Percentiles rank a stretch among this genome's conserved stretches.
Evolutionary conservation across 92 coral and sea anemone genomes (phyloP).

Genomic region (Zoanthus gigantus): DNA sequence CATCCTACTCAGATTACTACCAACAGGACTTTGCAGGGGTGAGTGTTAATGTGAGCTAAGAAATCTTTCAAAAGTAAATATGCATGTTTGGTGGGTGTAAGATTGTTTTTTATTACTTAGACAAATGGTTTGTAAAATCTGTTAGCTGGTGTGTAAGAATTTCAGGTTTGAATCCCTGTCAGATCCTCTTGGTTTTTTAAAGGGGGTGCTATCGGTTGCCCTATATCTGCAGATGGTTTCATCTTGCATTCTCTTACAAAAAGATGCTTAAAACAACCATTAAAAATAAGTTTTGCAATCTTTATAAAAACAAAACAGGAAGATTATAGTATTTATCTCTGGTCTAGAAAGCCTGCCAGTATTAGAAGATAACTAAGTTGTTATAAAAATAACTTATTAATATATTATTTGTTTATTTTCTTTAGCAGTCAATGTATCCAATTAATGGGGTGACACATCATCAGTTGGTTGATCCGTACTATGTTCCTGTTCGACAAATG

Average conservation of each 20-base stretch:
- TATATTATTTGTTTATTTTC: not conserved
- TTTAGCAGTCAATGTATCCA: conserved; percentile 18
- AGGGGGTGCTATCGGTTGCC: too few species aligned
- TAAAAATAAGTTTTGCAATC: too few species aligned
- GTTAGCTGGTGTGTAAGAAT: too few species aligned
- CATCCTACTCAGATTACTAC: conserved; percentile 19
- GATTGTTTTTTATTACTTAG: not conserved
- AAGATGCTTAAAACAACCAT: too few species aligned
- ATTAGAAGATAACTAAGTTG: not conserved
- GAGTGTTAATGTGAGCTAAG: not conserved
- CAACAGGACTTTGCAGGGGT: conserved; percentile 38
- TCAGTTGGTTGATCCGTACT: conserved; percentile 25
- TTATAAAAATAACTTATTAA: not conserved
- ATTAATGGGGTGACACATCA: conserved; percentile 19
- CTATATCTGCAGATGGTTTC: too few species aligned
- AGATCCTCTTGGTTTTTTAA: too few species aligned
- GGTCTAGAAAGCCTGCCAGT: not conserved
- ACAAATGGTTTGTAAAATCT: too few species aligned
- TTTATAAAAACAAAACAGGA: too few species aligned
- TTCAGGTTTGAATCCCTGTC: too few species aligned
- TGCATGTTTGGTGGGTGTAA: not conserved
- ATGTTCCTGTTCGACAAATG: conserved; percentile 36
- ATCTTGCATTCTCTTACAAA: too few species aligned
- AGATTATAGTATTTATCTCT: too few species aligned
- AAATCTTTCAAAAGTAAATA: not conserved